Percentiles rank a stretch among this genome's conserved stretches.
Evolutionary conservation across 2,113 vertebrate species (phyloP).

Genomic region (Cromileptes altivelis): DNA sequence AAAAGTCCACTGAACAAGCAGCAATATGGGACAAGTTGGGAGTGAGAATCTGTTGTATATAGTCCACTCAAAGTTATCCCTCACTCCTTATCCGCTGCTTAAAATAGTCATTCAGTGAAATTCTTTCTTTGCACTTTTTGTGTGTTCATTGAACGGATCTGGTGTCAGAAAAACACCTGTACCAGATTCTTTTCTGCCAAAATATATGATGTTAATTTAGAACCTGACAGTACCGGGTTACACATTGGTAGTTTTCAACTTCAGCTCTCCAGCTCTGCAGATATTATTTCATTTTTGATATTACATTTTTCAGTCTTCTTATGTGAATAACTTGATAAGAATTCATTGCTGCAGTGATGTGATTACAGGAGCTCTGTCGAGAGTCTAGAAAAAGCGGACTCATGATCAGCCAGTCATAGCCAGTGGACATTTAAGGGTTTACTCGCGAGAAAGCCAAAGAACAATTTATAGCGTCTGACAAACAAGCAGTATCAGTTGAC

Average conservation of each 20-base stretch:
- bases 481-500: no score
- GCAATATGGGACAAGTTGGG: no score
- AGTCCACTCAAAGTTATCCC: not conserved
- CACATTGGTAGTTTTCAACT: conserved; percentile 15
- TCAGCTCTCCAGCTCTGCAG: not conserved
- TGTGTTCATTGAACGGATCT: not conserved
- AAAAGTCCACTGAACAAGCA: no score
- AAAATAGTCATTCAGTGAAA: not conserved
- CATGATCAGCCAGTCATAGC: no score
- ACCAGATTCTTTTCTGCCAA: not conserved
- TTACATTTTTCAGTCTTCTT: conserved; percentile 5
- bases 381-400: not conserved
- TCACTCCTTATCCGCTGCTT: no score
- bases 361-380: not conserved
- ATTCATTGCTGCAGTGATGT: conserved; percentile 3
- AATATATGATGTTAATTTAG: not conserved
- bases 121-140: not conserved
- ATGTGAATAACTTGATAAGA: conserved; percentile 12
- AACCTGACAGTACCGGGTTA: not conserved
- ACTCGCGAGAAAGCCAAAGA: no score
- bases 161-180: not conserved
- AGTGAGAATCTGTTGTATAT: no score
- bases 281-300: not conserved
- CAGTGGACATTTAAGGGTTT: no score
- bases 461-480: no score